A percentile compares a stretch with the other conserved stretches of the same genome.
Evolutionary conservation across 2,888 invertebrate genomes (phyloP).

Genomic region (Pheosia gnoma): DNA sequence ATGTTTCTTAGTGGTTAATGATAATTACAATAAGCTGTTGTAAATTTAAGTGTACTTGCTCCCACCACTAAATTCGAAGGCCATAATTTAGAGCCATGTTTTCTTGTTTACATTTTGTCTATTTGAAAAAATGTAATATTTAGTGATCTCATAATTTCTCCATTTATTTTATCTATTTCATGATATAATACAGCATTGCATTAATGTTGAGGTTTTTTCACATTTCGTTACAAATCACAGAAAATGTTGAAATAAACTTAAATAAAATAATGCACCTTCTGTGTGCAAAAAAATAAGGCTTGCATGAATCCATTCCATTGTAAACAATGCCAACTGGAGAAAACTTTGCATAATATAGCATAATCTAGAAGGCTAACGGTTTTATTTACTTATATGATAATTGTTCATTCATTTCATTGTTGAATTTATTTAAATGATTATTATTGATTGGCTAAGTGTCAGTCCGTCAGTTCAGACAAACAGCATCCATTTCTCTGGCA

Average conservation of each 20-base stretch:
- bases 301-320: conserved; percentile 43
- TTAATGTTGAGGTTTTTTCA: conserved; percentile 38
- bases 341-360: conserved; percentile 43
- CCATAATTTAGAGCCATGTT: conserved; percentile 55
- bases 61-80: conserved; percentile 56
- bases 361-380: conserved; percentile 52
- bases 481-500: conserved; percentile 39
- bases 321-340: conserved; percentile 41
- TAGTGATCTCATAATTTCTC: conserved; percentile 76
- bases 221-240: conserved; percentile 37
- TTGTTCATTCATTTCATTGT: conserved; percentile 39
- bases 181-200: conserved; percentile 38
- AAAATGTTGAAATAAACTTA: conserved; percentile 42
- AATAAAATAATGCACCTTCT: conserved; percentile 36
- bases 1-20: conserved; percentile 4
- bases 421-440: conserved; percentile 34
- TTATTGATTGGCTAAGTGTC: conserved; percentile 22
- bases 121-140: conserved; percentile 51
- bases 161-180: conserved; percentile 62
- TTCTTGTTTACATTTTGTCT: conserved; percentile 79
- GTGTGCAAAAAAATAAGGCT: conserved; percentile 36
- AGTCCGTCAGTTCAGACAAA: conserved; percentile 24
- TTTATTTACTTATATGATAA: conserved; percentile 49
- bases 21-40: conserved; percentile 17
- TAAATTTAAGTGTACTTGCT: conserved; percentile 30